Evolutionary conservation across 2,888 invertebrate genomes (phyloP).

Genomic region (Theodoxus fluviatilis): DNA sequence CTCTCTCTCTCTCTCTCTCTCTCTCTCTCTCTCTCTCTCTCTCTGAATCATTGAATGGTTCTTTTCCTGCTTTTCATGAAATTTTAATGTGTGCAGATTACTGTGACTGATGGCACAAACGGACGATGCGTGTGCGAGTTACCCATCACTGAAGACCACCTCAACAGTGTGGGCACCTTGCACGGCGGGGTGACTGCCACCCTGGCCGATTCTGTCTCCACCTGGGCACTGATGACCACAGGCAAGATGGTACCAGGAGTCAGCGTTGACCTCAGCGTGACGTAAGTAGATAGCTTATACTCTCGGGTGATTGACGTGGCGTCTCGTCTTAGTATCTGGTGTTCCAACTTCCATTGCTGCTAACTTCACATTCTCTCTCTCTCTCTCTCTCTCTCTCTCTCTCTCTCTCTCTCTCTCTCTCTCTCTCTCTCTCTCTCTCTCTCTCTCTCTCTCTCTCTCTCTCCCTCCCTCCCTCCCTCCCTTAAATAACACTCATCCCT

Average conservation of each 20-base stretch:
- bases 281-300: slow-evolving; percentile 69
- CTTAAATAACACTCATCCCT: slow-evolving; percentile 5
- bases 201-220: slow-evolving; percentile 79
- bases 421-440: too few relatives aligned
- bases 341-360: neutral
- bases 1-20: too few relatives aligned
- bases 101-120: slow-evolving; percentile 66
- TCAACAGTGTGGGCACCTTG: slow-evolving; percentile 77
- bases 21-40: too few relatives aligned
- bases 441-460: too few relatives aligned
- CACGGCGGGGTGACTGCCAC: slow-evolving; percentile 89
- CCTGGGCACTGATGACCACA: slow-evolving; percentile 78
- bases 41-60: too few relatives aligned
- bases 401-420: too few relatives aligned
- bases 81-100: too few relatives aligned
- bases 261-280: slow-evolving; percentile 82
- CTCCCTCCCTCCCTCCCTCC: too few relatives aligned
- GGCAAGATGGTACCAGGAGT: slow-evolving; percentile 74
- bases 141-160: slow-evolving; percentile 76
- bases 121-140: slow-evolving; percentile 81
- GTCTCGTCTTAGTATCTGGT: neutral
- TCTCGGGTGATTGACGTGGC: neutral
- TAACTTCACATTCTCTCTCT: too few relatives aligned
- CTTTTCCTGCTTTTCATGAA: too few relatives aligned
- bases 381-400: too few relatives aligned